Evolutionary conservation across 2,797 vertebrate genomes (phyloP), one percentile per base, ranked within the genome.

Genomic region (Perodicticus potto): DNA sequence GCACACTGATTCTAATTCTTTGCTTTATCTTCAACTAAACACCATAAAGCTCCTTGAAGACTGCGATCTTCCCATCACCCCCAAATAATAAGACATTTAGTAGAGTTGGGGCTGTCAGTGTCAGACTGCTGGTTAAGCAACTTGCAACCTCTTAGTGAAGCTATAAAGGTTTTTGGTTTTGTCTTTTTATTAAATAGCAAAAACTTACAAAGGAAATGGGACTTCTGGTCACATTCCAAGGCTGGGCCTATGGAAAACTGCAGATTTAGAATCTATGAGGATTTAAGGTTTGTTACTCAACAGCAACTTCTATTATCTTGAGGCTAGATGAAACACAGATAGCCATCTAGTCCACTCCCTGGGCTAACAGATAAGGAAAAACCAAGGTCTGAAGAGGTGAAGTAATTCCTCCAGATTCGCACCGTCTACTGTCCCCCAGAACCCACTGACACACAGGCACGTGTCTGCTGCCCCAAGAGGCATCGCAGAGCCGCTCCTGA

Each of bases 181-280:
- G 29, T 59, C 29, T 95, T 84, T 82, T 85, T 65, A 69, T 53
- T 84, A 77, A 86, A 94, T 92, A 92, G 63, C 37, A 95, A 92
- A 53, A 86, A 69, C 73, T 57, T 81, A 43, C 29, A 49, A 96
- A 94, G 85, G 23, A 86, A 96, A 90, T 10, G 8, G 76, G 73
- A 7, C 23, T 86, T 94, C 69, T 93, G 63, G 59, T 53, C 86
- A 89, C 19, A 86, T 59, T 22, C 76, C 43, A 78, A 82, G 45
- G 76, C 1, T n/a, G 16, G 49, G 29, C 43, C 29, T n/a, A 74
- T 12, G 37, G 76, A 93, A 88, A 87, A 78, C 22, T 12, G 2
- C 53, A 91, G 65, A 78, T 29, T 82, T 55, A 74, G 43, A 88
- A 83, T 76, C 55, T 43, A 19, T 19, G 43, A 94, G 53, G 67